Percentiles rank a stretch among this genome's conserved stretches.
These are phyloP conservation scores for Bactericera cockerelli DNA, from an alignment of 1,140 invertebrate genomes.

Conservation along the genomic window DNA sequence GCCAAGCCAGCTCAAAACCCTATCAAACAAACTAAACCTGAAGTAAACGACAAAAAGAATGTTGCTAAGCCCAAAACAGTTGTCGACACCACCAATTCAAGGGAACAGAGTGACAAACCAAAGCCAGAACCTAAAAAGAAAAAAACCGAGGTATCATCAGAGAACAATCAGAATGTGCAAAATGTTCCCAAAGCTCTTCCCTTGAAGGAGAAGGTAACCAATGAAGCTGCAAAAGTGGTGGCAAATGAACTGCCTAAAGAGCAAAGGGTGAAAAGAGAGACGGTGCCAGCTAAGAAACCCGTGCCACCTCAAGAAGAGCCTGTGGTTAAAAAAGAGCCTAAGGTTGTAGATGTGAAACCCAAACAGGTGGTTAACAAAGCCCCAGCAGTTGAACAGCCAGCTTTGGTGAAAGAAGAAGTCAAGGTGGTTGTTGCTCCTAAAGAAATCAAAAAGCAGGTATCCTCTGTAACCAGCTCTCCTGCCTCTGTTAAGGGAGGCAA, in stretches of 20 bases:
- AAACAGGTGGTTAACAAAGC: neutral
- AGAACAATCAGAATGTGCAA: neutral
- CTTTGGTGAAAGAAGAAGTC: neutral
- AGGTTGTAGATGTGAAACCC: neutral
- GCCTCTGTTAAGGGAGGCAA: neutral
- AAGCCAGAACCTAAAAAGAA: constrained; percentile 5
- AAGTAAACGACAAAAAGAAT: neutral
- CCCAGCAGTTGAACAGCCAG: neutral
- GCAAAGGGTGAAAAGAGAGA: neutral
- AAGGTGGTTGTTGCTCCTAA: neutral
- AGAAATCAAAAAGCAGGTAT: constrained; percentile 1
- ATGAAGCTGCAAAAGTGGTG: neutral
- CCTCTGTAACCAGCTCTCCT: neutral
- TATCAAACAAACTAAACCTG: neutral
- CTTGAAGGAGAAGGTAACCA: neutral
- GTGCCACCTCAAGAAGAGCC: neutral
- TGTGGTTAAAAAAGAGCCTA: constrained; percentile 7
- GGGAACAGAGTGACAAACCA: neutral
- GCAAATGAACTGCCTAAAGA: neutral
- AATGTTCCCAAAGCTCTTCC: neutral
- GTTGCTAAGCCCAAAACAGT: neutral
- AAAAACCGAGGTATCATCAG: neutral
- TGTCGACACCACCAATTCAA: neutral
- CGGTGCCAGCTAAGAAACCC: neutral
- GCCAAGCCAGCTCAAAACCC: too few species aligned